Evolutionary conservation across 2,888 invertebrate genomes (phyloP).

Genomic region (Clanis bilineata): DNA sequence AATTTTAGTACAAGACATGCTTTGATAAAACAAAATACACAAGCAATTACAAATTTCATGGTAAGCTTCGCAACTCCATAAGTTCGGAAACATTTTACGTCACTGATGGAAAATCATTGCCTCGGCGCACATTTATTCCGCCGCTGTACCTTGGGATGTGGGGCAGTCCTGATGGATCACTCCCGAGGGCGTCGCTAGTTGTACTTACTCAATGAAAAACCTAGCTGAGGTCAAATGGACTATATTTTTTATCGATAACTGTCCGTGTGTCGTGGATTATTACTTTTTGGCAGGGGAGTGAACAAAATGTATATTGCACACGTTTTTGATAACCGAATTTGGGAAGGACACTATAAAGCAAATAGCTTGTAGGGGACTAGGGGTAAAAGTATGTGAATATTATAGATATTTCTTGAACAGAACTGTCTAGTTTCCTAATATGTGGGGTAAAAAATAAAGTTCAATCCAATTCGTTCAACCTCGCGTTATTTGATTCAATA

Average conservation of each 20-base stretch:
- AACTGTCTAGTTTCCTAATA: too few relatives aligned
- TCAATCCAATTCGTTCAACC: too few relatives aligned
- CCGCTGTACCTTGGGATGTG: constrained; percentile 25
- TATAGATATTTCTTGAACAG: too few relatives aligned
- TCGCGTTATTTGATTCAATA: too few relatives aligned
- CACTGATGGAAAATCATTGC: constrained; percentile 39
- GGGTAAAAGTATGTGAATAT: too few relatives aligned
- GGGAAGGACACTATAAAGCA: too few relatives aligned
- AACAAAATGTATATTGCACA: constrained; percentile 37
- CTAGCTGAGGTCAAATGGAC: constrained; percentile 30
- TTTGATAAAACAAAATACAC: background rate
- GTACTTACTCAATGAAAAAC: constrained; percentile 46
- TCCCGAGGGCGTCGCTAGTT: constrained; percentile 48
- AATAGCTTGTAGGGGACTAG: too few relatives aligned
- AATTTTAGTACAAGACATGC: too few relatives aligned
- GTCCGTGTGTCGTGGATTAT: constrained; percentile 9
- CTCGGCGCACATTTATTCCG: constrained; percentile 30
- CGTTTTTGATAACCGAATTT: too few relatives aligned
- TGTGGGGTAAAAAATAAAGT: too few relatives aligned
- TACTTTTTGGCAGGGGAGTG: background rate
- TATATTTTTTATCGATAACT: constrained; percentile 28
- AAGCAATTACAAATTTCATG: background rate
- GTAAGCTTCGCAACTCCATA: background rate
- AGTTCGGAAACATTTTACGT: constrained; percentile 24
- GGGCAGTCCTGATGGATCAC: constrained; percentile 49